These are phyloP conservation scores for Drosophila rufa DNA, from an alignment of 1,140 invertebrate species.

Conservation along the genomic window DNA sequence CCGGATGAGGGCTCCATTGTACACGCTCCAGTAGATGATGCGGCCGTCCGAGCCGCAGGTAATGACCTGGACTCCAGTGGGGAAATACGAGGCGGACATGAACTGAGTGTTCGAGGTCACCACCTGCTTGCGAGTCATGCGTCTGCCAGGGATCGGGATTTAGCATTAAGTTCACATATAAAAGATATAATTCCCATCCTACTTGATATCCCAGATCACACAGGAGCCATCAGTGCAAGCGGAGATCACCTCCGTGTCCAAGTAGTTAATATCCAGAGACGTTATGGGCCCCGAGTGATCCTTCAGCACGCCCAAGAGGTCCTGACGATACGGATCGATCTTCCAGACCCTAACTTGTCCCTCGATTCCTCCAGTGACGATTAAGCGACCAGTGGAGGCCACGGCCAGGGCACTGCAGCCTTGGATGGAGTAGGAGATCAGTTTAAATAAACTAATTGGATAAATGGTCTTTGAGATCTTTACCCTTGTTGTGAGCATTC, in stretches of 20 bases:
- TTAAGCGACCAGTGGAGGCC: conserved; percentile 89
- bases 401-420: conserved; percentile 87
- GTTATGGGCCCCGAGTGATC: conserved; percentile 96
- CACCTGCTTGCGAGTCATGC: conserved; percentile 90
- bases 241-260: conserved; percentile 93
- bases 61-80: conserved; percentile 92
- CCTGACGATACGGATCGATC: conserved; percentile 88
- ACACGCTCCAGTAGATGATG: conserved; percentile 94
- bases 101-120: conserved; percentile 96
- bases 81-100: conserved; percentile 92
- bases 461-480: neutral
- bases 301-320: conserved; percentile 90
- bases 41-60: conserved; percentile 95
- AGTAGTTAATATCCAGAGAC: conserved; percentile 90
- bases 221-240: conserved; percentile 95
- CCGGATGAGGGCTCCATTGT: conserved; percentile 78
- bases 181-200: conserved; percentile 9
- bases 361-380: conserved; percentile 95
- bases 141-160: conserved; percentile 84
- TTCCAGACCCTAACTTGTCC: conserved; percentile 93
- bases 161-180: neutral
- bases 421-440: neutral
- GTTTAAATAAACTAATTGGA: too few relatives aligned
- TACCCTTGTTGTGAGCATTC: conserved; percentile 93
- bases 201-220: conserved; percentile 95